Base-by-base conservation (phyloP, 2,797 vertebrate genomes). In the Danio choprae region DNA sequence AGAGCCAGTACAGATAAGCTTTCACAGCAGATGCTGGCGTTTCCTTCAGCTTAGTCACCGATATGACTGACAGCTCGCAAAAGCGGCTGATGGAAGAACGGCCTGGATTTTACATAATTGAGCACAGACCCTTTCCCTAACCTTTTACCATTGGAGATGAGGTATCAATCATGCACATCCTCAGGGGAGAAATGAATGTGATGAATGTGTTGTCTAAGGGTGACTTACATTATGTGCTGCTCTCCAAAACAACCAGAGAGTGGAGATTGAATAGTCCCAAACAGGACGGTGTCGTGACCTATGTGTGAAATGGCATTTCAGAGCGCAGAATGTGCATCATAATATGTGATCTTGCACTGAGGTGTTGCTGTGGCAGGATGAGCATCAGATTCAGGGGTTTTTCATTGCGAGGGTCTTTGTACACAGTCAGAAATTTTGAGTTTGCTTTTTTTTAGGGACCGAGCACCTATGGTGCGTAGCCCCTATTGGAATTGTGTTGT, bases 1-100 rank as follows among this genome's bases (percentile, higher is more conserved):
- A 89, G 90, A 84, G 87, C 87, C 90, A 90, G 86, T 84, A 82
- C 85, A 91, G 91, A 93, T 93, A 94, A 93, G 91, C 91, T 88
- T 89, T 89, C 29, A 89, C 89, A 91, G 90, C 90, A 90, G 91
- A 93, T 89, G 90, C 89, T 87, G 90, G 88, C 88, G 87, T 91
- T 88, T 87, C 89, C 85, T 87, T 87, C 84, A 88, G 88, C 87
- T 90, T 86, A 92, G 88, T 92, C 88, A 86, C 87, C 72, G 70
- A 84, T 84, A 73, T 81, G 87, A 91, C 87, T 89, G 63, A 81
- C 84, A 79, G 43, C 65, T 62, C 44, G 74, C 29, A 72, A 67
- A 78, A 64, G 41, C 62, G 48, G 46, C 46, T 59, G 55, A 73
- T 58, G 55, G 81, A 67, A 72, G 13, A 85, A 85, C 74, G 55